Evolutionary conservation across 1,140 invertebrate genomes (phyloP).

Genomic region (Sinella curviseta): DNA sequence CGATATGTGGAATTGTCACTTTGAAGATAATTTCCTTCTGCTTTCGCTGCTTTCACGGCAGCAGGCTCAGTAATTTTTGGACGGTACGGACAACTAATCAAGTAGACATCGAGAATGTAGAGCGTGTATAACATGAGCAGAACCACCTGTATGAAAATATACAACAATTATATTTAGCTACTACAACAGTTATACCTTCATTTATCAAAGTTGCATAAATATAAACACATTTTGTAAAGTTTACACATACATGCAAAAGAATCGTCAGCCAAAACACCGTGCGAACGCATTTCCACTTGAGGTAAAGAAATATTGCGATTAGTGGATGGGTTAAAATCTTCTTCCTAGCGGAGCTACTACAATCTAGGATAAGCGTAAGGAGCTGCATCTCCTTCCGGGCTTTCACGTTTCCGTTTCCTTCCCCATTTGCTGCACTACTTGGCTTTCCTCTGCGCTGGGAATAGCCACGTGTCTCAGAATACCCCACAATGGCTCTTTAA

Average conservation of each 20-base stretch:
- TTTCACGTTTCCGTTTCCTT: conserved; percentile 26
- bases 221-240: conserved; percentile 3
- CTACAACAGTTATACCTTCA: neutral
- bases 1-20: conserved; percentile 42
- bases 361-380: conserved; percentile 44
- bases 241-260: conserved; percentile 68
- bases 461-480: conserved; percentile 41
- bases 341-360: conserved; percentile 44
- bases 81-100: conserved; percentile 50
- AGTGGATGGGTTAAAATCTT: conserved; percentile 73
- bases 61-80: conserved; percentile 48
- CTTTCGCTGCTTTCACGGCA: conserved; percentile 43
- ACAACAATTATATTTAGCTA: neutral
- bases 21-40: conserved; percentile 38
- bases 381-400: conserved; percentile 44
- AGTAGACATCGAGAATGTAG: conserved; percentile 64
- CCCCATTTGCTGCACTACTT: neutral
- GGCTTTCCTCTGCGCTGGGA: conserved; percentile 27
- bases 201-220: neutral
- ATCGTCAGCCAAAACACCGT: conserved; percentile 80
- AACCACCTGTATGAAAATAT: conserved; percentile 52
- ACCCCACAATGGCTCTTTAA: conserved; percentile 49
- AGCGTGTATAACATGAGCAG: conserved; percentile 71
- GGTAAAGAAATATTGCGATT: conserved; percentile 74
- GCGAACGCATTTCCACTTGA: conserved; percentile 78